These are phyloP conservation scores for Odontophorus gujanensis DNA, from an alignment of 2,113 vertebrate genomes.

Conservation along the genomic window DNA sequence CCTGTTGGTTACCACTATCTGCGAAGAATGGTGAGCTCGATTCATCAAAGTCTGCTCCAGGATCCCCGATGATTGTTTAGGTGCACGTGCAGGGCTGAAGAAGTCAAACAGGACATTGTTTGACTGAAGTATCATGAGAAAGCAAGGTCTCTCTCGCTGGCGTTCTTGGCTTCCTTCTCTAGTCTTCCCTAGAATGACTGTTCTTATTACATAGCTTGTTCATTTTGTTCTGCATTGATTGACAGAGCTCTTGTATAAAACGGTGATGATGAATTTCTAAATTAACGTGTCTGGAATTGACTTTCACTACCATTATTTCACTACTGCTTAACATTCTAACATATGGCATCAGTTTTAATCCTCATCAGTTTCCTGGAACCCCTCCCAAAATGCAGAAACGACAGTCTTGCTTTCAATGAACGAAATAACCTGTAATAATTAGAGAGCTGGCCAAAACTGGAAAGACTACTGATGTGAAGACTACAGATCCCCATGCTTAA, in stretches of 20 bases:
- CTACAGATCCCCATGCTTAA: background rate
- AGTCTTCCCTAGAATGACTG: background rate
- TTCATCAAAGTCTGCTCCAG: constrained; percentile 71
- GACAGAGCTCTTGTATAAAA: background rate
- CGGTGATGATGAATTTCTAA: background rate
- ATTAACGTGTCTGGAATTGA: background rate
- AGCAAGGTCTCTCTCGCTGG: background rate
- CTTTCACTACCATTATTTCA: background rate
- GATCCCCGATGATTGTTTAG: background rate
- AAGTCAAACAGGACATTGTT: background rate
- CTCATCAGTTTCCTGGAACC: background rate
- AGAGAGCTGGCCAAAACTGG: background rate
- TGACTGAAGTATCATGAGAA: background rate
- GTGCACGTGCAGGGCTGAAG: background rate
- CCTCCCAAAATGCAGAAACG: background rate
- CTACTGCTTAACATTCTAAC: accelerated
- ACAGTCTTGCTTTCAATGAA: background rate
- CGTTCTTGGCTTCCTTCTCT: background rate
- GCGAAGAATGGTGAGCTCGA: constrained; percentile 66
- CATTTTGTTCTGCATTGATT: background rate
- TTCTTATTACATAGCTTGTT: background rate
- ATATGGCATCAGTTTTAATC: accelerated
- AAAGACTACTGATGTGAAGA: background rate
- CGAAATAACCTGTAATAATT: background rate
- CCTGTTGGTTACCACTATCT: constrained; percentile 76